Base-by-base conservation (phyloP, 2,797 vertebrate species). In the Crenichthys baileyi region DNA sequence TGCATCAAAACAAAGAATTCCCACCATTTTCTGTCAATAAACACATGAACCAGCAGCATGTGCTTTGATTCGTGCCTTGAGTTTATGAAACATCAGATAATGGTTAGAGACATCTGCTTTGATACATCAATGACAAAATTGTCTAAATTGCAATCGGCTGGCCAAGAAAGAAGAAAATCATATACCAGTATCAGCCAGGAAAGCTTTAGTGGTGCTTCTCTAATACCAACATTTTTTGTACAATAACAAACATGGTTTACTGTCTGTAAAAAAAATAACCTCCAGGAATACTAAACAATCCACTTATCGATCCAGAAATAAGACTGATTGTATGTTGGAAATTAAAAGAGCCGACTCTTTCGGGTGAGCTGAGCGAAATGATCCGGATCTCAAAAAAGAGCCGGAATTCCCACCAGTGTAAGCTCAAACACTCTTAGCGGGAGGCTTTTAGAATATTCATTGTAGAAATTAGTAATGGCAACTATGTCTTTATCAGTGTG, bases 381-480 rank as follows among this genome's bases (percentile, higher is more conserved):
- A 70, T 4, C 44, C 41, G 67, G 41, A 70, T 70, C 67, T 70
- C 13, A 24, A 48, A 70, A 70, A 26, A 7, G 67, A 48, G 67
- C 67, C 67, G 67, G 67, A 70, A 70, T 70, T 70, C 44, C 44
- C 67, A 48, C 4, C 41, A 70, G 67, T 48, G n/a, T 16, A 46
- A 70, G 67, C 67, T 70, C 67, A 70, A n/a, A 70, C 67, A 70
- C 39, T 7, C 41, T 70, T 48, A 46, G 67, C 13, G 44, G 67
- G 67, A 46, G 67, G 67, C 6, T 46, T 46, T 48, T 48, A 48
- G 18, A 26, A 68, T 16, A n/a, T 44, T 39, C 39, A 11, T 2
- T 22, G 39, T 44, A 24, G 7, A 48, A 46, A 70, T 48, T 48
- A 70, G 67, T 48, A 15, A 26, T 26, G 41, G 44, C 67, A 46